phyloP scores from a whole-genome alignment of 2,797 vertebrate species.

The Muscicapa striata region DNA sequence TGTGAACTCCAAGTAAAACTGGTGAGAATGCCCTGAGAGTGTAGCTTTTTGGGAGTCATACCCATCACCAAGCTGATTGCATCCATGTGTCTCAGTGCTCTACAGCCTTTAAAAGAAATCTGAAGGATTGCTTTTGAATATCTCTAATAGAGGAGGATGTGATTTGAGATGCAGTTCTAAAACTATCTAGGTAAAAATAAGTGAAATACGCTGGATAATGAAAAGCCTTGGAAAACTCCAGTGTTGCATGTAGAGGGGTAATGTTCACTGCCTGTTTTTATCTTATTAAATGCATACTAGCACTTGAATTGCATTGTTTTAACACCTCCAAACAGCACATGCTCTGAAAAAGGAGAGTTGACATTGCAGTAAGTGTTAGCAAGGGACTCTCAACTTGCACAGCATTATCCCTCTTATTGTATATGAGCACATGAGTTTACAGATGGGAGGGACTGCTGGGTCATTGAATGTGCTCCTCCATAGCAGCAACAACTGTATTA shows the following conservation, averaged over 20 bases:
- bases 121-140: constrained; percentile 26
- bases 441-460: neutral
- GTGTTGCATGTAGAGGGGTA: neutral
- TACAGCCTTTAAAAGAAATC: neutral
- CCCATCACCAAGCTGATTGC: neutral
- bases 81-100: neutral
- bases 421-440: neutral
- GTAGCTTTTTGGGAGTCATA: neutral
- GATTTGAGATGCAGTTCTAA: constrained; percentile 37
- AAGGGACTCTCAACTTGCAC: neutral
- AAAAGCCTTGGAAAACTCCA: constrained; percentile 42
- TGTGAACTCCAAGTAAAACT: constrained; percentile 19
- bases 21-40: neutral
- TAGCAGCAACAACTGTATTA: neutral
- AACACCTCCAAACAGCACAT: neutral
- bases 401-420: neutral
- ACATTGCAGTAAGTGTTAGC: neutral
- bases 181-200: constrained; percentile 35
- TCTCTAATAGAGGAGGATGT: neutral
- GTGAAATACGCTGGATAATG: constrained; percentile 8
- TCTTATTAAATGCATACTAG: constrained; percentile 25
- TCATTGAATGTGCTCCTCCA: neutral
- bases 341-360: neutral
- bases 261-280: constrained; percentile 33
- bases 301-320: constrained; percentile 33